Base-by-base conservation (phyloP, 2,113 vertebrate species). In the Aphyosemion australe region DNA sequence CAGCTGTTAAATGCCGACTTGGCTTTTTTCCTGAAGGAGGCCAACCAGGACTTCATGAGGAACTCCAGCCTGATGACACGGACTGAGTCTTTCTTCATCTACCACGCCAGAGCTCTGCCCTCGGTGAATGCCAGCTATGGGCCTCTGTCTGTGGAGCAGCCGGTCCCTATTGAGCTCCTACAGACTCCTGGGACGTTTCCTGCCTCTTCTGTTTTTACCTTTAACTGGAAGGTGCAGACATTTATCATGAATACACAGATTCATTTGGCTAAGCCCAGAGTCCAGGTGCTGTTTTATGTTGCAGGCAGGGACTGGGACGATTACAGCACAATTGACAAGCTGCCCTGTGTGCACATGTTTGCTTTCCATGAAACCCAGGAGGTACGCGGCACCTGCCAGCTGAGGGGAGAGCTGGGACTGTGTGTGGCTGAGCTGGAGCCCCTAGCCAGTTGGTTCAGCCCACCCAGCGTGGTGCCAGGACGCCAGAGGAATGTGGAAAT, bases 351-450 rank as follows among this genome's bases (percentile, higher is more conserved):
- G 67, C 90, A 94, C 12, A 92, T 96, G 76, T 97, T 95, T 4
- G 97, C 95, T 19, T 98, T 98, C 70, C 93, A 95, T 1, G 97
- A 98, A 84, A 96, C 96, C 0, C 92, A 95, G 79, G 95, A 96
- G 67, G 95, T 96, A 15, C 89, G 93, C 1, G 95, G 94, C 59
- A 92, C 91, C 79, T 98, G 97, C 89, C 88, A 92, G 37, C 88
- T 97, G 8, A 55, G 75, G 0, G 95, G 95, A 4, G 92, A 92
- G 31, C 87, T 96, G 81, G 96, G 95, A 0, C 64, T 96, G 26
- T 98, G 97, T 3, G 93, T 97, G 69, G 95, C 95, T 0, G 93
- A 95, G 87, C 90, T 98, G 72, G 94, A 96, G 63, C 94, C 97
- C 4, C 91, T 93, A 50, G 80, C 93, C 0, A 47, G 78, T 77